phyloP scores from a whole-genome alignment of 2,797 vertebrate species.

The Bryconaethiops microstoma region DNA sequence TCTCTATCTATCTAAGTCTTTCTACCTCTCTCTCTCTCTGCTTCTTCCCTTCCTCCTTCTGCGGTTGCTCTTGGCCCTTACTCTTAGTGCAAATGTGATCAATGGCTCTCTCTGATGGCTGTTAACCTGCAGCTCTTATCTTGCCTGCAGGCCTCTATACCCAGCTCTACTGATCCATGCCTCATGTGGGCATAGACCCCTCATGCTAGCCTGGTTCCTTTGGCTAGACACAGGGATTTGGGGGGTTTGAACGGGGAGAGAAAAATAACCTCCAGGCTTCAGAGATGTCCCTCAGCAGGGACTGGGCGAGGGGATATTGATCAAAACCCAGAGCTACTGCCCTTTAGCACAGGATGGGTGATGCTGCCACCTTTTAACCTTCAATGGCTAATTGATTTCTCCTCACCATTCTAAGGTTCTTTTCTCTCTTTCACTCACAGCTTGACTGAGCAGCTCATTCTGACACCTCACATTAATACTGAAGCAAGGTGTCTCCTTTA shows the following conservation, averaged over 20 bases:
- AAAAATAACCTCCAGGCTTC: conserved; percentile 45
- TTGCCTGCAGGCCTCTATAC: conserved; percentile 34
- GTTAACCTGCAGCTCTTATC: conserved; percentile 56
- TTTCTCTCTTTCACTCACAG: conserved; percentile 63
- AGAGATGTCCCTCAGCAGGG: conserved; percentile 32
- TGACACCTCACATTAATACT: conserved; percentile 41
- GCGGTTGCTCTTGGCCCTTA: conserved; percentile 31
- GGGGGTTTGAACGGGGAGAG: conserved; percentile 4
- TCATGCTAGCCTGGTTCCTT: not conserved
- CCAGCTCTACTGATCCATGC: conserved; percentile 26
- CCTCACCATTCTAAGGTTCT: conserved; percentile 63
- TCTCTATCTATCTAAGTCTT: not conserved
- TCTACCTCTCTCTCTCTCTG: not conserved
- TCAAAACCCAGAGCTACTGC: conserved; percentile 52
- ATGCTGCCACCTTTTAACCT: conserved; percentile 70
- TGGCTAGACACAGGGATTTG: conserved; percentile 3
- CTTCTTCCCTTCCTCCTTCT: not conserved
- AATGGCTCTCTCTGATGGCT: conserved; percentile 46
- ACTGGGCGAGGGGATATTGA: conserved; percentile 47
- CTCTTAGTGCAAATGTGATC: conserved; percentile 45
- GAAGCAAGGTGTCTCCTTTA: conserved; percentile 50
- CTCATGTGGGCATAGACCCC: conserved; percentile 5
- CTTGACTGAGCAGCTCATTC: conserved; percentile 50
- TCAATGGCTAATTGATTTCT: conserved; percentile 77
- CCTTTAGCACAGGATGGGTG: conserved; percentile 63